Evolutionary conservation across 92 coral and sea anemone species (phyloP), one percentile per base, ranked within the genome.

Genomic region (Epizoanthus fatuus): DNA sequence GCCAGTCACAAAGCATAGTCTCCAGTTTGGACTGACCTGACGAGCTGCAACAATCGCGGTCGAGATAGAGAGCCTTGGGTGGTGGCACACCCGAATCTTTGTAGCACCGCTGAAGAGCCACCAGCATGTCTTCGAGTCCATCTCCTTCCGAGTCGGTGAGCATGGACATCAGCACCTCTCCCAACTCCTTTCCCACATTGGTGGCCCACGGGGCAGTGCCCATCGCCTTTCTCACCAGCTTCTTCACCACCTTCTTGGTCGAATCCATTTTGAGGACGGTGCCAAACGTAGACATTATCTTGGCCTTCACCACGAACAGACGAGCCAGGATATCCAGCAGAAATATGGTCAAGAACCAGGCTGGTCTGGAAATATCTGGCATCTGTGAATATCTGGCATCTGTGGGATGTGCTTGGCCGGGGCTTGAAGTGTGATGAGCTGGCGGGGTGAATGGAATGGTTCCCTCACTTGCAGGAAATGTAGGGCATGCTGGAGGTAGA

Each of bases 11-110:
- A 44, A 90, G 63, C 47, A 56, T 74, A 16, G 37, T 10, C 2
- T 75, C 64, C 22, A 64, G 65, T n/a, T 65, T 72, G 29, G 90
- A 79, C 38, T 13, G 45, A 8, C 91, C 88, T 7, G 57, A 16
- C 4, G 79, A 40, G 10, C 52, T 57, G 53, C 91, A 90, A 49
- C 94, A 90, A 53, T 80, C 91, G 0, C 86, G 85, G 55, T 86
- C 90, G 3, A 73, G 62, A 55, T 81, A 90, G 9, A 90, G 91
- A 3, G 69, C 63, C 11, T 29, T 15, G 2, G 86, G 83, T 29
- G 72, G 83, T 4, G 38, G 7, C 47, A 58, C 32, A 29, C 63
- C 51, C 15, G 25, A 11, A 2, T 56, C 39, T 3, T 11, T 16
- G 14, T 55, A 55, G 49, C 82, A 35, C 44, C 14, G 10, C 20